Conservation (phyloP, 1,140 invertebrate species). For the Lasioglossum baleicum region DNA sequence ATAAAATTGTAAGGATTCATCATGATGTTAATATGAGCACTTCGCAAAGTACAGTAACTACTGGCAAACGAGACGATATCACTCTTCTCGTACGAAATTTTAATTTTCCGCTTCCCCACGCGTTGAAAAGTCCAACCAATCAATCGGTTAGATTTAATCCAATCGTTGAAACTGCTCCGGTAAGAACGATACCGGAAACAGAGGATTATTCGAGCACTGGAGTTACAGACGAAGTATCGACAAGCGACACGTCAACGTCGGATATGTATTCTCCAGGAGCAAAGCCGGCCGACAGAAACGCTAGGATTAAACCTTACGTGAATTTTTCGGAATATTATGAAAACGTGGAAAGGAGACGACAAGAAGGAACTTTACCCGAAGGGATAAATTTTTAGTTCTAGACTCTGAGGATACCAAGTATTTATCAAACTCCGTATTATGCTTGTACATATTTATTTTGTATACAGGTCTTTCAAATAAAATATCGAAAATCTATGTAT, state of each 20-base stretch:
- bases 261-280: slow-evolving; percentile 77
- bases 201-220: slow-evolving; percentile 63
- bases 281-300: slow-evolving; percentile 80
- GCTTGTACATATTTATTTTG: slow-evolving; percentile 16
- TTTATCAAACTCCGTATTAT: background rate
- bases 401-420: background rate
- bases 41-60: slow-evolving; percentile 77
- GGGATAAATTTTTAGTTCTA: slow-evolving; percentile 76
- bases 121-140: slow-evolving; percentile 80
- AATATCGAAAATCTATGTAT: slow-evolving; percentile 1
- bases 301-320: slow-evolving; percentile 89
- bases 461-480: slow-evolving; percentile 12
- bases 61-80: slow-evolving; percentile 87
- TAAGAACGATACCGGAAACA: slow-evolving; percentile 49
- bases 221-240: slow-evolving; percentile 71
- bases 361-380: slow-evolving; percentile 82
- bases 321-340: slow-evolving; percentile 91
- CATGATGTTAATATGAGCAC: slow-evolving; percentile 89
- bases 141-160: slow-evolving; percentile 82
- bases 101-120: slow-evolving; percentile 88
- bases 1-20: slow-evolving; percentile 91
- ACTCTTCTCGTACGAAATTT: slow-evolving; percentile 93
- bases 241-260: slow-evolving; percentile 73
- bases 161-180: slow-evolving; percentile 79
- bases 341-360: slow-evolving; percentile 84